Evolutionary conservation across 2,888 invertebrate genomes (phyloP), one percentile per base, ranked within the genome.

Genomic region (Hybos culiciformis): DNA sequence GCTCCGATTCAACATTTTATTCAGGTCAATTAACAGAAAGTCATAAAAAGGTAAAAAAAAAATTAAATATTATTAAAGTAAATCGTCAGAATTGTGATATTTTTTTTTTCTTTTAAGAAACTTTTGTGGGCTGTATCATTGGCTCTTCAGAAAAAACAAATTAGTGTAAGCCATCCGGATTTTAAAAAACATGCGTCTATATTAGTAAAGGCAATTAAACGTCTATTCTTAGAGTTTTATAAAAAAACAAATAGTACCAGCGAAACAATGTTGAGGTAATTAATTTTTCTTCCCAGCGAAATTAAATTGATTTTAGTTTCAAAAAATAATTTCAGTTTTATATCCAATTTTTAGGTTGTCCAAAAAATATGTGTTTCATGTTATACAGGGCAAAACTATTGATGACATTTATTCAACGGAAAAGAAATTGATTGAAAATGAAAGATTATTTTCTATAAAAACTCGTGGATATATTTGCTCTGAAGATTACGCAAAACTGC

Each of bases 111-210:
- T 31, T 36, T 24, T 12, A n/a, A 61, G 83, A 86, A 86, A 72
- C 68, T 86, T 20, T 66, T 84, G 15, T 85, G 84, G 84, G 84
- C 85, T 1, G 83, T 85, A 5, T 78, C 83, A 3, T 80, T 83
- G 55, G 81, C 85, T 1, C 66, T 86, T 15, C 74, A 82, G 34
- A 69, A 71, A 20, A 78, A 79, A 59, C 82, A 83, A 32, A 77
- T 84, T 56, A 74, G 74, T 1, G 71, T 70, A 1, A 58, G 56
- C 20, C 81, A 85, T 52, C 72, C 77, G 1, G 72, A 77, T 33
- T 86, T 84, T 65, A 78, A 81, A 43, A 72, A 77, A 47, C 79
- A 77, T 57, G 84, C 83, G 4, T 71, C 78, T 0, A 68, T 72
- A 2, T 63, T 86, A 43, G 81, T 80, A 3, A 71, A 78, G 4